These are phyloP conservation scores for Clanis bilineata DNA, from an alignment of 2,888 invertebrate species.

Conservation along the genomic window DNA sequence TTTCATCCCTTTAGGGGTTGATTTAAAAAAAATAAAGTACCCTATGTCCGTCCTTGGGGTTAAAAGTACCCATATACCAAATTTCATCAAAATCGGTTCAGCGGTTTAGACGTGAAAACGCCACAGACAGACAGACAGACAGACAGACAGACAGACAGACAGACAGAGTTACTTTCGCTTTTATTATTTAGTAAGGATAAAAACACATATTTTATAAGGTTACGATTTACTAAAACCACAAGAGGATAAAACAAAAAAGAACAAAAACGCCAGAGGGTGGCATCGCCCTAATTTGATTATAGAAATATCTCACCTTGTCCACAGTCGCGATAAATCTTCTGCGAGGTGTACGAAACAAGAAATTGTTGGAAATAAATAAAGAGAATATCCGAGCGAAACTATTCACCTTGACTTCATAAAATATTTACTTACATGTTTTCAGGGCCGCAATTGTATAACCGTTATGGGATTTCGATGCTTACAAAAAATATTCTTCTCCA, in stretches of 20 bases:
- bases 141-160: no score
- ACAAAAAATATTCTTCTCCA: no score
- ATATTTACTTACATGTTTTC: slow-evolving; percentile 1
- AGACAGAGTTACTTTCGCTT: no score
- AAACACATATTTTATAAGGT: background rate
- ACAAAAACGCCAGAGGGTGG: slow-evolving; percentile 2
- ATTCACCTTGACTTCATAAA: slow-evolving; percentile 13
- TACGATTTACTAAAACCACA: slow-evolving; percentile 6
- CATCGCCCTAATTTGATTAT: slow-evolving; percentile 12
- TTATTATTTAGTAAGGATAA: no score
- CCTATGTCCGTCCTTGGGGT: no score
- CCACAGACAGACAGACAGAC: no score
- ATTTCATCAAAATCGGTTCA: no score
- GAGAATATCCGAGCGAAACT: slow-evolving; percentile 9
- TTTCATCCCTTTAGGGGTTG: no score
- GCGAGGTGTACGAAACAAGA: slow-evolving; percentile 5
- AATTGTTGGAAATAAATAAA: slow-evolving; percentile 13
- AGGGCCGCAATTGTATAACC: background rate
- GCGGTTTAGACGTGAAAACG: no score
- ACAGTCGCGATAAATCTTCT: slow-evolving; percentile 10
- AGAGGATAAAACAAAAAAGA: background rate
- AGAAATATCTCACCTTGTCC: slow-evolving; percentile 13
- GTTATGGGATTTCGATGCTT: background rate
- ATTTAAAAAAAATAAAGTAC: no score
- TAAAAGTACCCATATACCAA: no score